phyloP scores from a whole-genome alignment of 1,140 invertebrate species.

The Coenobita brevimanus region DNA sequence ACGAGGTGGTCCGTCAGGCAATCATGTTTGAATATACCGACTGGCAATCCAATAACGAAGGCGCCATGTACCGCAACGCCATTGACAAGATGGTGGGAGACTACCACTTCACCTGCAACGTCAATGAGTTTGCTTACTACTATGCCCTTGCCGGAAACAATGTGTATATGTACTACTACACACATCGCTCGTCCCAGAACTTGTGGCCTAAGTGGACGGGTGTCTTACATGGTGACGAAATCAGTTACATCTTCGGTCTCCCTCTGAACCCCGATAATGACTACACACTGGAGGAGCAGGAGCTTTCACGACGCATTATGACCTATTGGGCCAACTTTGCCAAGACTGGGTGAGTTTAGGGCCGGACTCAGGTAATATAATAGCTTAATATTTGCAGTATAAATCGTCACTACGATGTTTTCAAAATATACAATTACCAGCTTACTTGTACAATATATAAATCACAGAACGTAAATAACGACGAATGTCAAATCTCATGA shows the following conservation, averaged over 20 bases:
- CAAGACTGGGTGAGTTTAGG: constrained; percentile 86
- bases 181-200: constrained; percentile 87
- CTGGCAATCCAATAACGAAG: constrained; percentile 91
- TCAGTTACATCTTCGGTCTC: constrained; percentile 95
- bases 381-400: too few relatives aligned
- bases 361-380: too few relatives aligned
- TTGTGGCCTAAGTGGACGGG: constrained; percentile 97
- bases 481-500: too few relatives aligned
- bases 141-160: constrained; percentile 91
- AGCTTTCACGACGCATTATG: constrained; percentile 91
- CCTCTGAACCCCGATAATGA: constrained; percentile 85
- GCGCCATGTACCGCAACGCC: constrained; percentile 85
- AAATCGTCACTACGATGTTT: too few relatives aligned
- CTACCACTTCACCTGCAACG: constrained; percentile 95
- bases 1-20: constrained; percentile 84
- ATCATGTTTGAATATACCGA: constrained; percentile 94
- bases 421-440: too few relatives aligned
- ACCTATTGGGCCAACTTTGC: constrained; percentile 97
- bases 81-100: constrained; percentile 97
- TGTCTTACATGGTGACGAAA: constrained; percentile 96
- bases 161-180: constrained; percentile 97
- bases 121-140: constrained; percentile 89
- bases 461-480: too few relatives aligned
- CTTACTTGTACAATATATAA: too few relatives aligned
- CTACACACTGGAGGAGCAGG: constrained; percentile 86